These are phyloP conservation scores for Anarhynchus alexandrinus DNA, from an alignment of 2,113 vertebrate genomes.

Conservation along the genomic window DNA sequence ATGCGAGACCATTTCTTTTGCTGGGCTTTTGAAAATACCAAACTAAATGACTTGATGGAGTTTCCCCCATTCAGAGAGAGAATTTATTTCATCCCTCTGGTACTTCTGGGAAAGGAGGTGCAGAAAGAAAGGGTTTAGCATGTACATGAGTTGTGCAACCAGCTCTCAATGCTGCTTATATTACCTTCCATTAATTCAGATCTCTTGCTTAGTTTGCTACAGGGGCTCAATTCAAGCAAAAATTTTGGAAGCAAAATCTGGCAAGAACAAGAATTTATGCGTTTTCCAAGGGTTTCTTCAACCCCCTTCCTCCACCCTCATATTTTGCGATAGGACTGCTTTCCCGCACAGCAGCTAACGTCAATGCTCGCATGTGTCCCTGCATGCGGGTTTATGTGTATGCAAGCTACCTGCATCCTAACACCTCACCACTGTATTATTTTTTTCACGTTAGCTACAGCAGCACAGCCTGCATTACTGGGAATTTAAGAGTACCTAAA, in stretches of 20 bases:
- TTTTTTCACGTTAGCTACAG: neutral
- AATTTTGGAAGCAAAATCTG: neutral
- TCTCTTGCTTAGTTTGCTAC: neutral
- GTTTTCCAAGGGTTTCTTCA: neutral
- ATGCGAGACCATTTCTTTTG: neutral
- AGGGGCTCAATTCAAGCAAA: neutral
- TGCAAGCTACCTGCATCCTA: neutral
- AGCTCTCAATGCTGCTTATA: neutral
- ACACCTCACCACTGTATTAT: neutral
- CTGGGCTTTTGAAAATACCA: neutral
- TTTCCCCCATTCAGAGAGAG: neutral
- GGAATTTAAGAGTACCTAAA: neutral
- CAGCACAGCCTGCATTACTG: neutral
- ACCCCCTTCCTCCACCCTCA: neutral
- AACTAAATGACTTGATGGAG: neutral
- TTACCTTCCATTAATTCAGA: neutral
- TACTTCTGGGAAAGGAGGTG: neutral
- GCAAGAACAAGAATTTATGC: neutral
- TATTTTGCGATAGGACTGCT: neutral
- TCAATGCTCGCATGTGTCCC: neutral
- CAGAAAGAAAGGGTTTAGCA: neutral
- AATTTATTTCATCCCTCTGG: neutral
- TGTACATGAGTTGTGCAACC: neutral
- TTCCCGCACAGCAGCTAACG: accelerated
- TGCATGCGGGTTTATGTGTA: neutral